Percentiles rank a stretch among this genome's conserved stretches.
These are phyloP conservation scores for Coregonus sp. DNA, from an alignment of 2,797 vertebrate species.

Conservation along the genomic window DNA sequence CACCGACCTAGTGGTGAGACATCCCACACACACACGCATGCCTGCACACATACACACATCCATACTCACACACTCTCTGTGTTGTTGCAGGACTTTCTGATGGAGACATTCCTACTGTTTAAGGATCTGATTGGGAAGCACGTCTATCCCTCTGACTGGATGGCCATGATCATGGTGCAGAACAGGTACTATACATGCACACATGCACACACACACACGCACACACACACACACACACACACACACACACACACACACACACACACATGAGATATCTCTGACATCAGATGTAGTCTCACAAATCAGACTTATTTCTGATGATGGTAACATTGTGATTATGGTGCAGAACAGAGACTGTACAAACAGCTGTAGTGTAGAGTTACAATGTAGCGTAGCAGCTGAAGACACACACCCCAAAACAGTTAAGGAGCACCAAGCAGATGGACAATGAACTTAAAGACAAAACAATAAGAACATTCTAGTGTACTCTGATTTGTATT, in stretches of 20 bases:
- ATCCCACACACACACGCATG: neutral
- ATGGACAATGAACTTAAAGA: neutral
- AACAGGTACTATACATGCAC: constrained; percentile 83
- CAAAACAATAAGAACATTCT: neutral
- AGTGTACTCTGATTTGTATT: too few species aligned
- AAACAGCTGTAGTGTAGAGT: neutral
- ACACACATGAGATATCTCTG: neutral
- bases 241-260: neutral
- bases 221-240: neutral
- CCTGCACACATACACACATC: constrained; percentile 1
- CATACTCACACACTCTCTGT: constrained; percentile 8
- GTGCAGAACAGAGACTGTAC: neutral
- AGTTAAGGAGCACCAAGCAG: neutral
- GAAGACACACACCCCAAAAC: neutral
- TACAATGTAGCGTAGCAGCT: neutral
- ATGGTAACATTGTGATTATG: neutral
- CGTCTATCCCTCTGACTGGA: constrained; percentile 94
- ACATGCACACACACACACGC: constrained; percentile 2
- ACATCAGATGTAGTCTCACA: neutral
- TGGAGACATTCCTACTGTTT: constrained; percentile 96
- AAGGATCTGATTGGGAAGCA: constrained; percentile 94
- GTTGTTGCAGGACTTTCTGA: constrained; percentile 88
- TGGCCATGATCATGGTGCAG: constrained; percentile 98
- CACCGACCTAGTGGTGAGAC: constrained; percentile 90
- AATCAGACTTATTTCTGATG: neutral